Evolutionary conservation across 2,888 invertebrate genomes (phyloP).

Genomic region (Tenthredo notha): DNA sequence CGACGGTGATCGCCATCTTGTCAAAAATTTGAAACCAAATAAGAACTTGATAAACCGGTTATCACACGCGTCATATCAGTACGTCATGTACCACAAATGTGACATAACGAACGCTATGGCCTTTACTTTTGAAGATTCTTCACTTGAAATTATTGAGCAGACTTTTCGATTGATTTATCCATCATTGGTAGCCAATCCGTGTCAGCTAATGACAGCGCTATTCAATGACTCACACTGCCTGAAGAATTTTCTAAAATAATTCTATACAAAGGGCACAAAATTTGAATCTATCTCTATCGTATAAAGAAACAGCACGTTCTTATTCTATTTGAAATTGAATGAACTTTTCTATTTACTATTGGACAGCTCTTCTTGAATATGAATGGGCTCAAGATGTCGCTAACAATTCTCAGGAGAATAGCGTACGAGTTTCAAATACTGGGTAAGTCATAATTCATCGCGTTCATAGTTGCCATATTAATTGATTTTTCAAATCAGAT

Average conservation of each 20-base stretch:
- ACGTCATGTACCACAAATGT: neutral
- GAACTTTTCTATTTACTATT: neutral
- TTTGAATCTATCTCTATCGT: neutral
- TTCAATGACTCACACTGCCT: neutral
- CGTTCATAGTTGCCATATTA: neutral
- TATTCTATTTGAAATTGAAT: neutral
- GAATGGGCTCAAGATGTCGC: neutral
- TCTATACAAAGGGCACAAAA: too few relatives aligned
- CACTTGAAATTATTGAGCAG: neutral
- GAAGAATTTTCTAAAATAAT: neutral
- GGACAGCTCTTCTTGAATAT: neutral
- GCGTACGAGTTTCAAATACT: conserved; percentile 65
- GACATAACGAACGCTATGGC: too few relatives aligned
- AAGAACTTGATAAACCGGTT: neutral
- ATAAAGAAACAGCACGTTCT: neutral
- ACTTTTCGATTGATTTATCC: neutral
- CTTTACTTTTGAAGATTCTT: neutral
- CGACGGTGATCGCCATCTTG: neutral
- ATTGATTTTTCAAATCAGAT: neutral
- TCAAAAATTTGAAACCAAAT: neutral
- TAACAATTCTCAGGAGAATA: neutral
- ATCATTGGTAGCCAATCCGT: neutral
- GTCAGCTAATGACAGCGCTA: neutral
- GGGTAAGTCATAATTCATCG: conserved; percentile 61
- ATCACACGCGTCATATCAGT: neutral